These are phyloP conservation scores for Caenorhabditis sp. DNA, from an alignment of 2,888 invertebrate species.

Conservation along the genomic window DNA sequence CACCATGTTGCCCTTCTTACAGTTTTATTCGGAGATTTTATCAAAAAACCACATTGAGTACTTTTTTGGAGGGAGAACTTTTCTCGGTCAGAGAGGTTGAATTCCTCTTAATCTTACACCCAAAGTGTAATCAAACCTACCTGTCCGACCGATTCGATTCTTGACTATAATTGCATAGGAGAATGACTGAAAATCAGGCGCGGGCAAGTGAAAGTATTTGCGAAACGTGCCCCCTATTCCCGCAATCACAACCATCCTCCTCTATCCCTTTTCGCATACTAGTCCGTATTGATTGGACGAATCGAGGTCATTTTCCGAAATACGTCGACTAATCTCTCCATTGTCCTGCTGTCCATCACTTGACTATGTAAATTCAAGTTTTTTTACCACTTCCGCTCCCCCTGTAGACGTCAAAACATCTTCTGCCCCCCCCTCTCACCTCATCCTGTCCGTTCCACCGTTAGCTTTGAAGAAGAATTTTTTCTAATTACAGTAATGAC, in stretches of 20 bases:
- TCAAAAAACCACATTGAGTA: neutral
- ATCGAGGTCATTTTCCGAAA: conserved; percentile 40
- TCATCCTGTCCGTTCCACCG: too few species aligned
- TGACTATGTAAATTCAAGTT: conserved; percentile 3
- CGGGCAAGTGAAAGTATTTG: neutral
- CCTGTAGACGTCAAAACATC: neutral
- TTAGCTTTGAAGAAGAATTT: too few species aligned
- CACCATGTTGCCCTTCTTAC: conserved; percentile 4
- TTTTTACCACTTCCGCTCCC: conserved; percentile 7
- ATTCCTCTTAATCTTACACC: too few species aligned
- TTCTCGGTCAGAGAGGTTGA: neutral
- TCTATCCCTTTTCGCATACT: conserved; percentile 13
- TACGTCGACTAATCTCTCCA: conserved; percentile 43
- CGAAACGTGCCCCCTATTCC: conserved; percentile 10
- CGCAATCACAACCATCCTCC: conserved; percentile 22
- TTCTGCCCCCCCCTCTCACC: too few species aligned
- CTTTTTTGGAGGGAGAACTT: neutral
- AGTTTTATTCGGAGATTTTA: conserved; percentile 6
- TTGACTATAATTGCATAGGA: conserved; percentile 2
- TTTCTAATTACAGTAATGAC: conserved; percentile 58
- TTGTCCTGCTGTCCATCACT: conserved; percentile 20
- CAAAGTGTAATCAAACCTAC: neutral
- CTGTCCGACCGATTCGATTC: neutral
- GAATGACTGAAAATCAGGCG: neutral
- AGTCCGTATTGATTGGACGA: conserved; percentile 33